Evolutionary conservation across 2,888 invertebrate species (phyloP), one percentile per base, ranked within the genome.

Genomic region (Andricus curvator): DNA sequence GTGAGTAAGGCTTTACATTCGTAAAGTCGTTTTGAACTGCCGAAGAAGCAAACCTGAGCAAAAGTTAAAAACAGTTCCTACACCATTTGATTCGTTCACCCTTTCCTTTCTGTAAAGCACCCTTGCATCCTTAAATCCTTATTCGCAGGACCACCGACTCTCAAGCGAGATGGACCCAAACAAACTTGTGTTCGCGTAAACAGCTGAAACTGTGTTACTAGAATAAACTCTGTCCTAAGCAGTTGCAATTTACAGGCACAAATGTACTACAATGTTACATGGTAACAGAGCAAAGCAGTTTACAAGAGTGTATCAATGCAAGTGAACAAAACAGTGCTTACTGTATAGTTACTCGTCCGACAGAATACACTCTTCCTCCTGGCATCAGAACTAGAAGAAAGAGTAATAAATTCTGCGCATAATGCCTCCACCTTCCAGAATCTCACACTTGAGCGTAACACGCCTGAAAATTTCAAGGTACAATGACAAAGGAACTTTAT

Each of bases 151-250:
- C 81, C 79, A 80, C 76, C 77, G 60, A 62, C 85, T 89, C 88
- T 89, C 89, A 88, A 89, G 85, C 86, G 88, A 86, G 88, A 89
- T 89, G 88, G 88, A 90, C 85, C 88, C 88, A 88, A 89, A 88
- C 88, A 88, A 88, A 88, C 86, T 87, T 87, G 87, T 15, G n/a
- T 86, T 86, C 84, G 25, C 84, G 29, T 84, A 78, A 87, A 85
- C 85, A 84, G 44, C 85, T 85, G 86, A 88, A 89, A 90, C 89
- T 90, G 88, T 90, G 90, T 90, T 89, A 89, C 88, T 89, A 84
- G 89, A 89, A 90, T 89, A 88, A 90, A 89, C 88, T 88, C 87
- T 78, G 85, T 85, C 82, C 84, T 83, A 85, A 84, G 84, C 82
- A 84, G 80, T 76, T 84, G 84, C 86, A 84, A 88, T 88, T 87